A percentile compares a stretch with the other conserved stretches of the same genome.
Evolutionary conservation across 2,113 vertebrate species (phyloP).

Genomic region (Passer domesticus): DNA sequence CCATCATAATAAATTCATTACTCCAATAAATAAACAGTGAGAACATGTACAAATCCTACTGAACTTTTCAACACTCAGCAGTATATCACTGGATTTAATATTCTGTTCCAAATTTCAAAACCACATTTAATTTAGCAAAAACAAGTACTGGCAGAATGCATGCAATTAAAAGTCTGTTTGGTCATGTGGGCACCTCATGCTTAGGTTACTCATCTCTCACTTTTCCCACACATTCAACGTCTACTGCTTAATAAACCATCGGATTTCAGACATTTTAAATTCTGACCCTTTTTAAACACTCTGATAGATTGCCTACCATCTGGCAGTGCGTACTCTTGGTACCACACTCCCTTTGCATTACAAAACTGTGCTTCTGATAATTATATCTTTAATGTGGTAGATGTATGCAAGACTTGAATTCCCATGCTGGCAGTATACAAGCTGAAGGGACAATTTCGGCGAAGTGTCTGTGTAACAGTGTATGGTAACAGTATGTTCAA

Average conservation of each 20-base stretch:
- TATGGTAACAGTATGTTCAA: background rate
- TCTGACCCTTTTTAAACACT: conserved; percentile 36
- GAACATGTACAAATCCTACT: background rate
- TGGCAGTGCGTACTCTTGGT: conserved; percentile 39
- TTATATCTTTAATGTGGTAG: conserved; percentile 22
- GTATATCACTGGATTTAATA: background rate
- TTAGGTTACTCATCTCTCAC: conserved; percentile 40
- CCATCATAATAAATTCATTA: background rate
- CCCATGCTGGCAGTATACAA: background rate
- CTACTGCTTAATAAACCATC: conserved; percentile 7
- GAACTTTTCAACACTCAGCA: background rate
- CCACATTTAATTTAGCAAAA: background rate
- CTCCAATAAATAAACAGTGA: background rate
- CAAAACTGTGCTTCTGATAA: conserved; percentile 33
- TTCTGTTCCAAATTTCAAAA: background rate
- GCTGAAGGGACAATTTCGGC: background rate
- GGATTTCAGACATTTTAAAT: background rate
- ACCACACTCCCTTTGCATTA: conserved; percentile 4
- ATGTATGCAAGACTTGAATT: conserved; percentile 1
- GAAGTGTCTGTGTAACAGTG: background rate
- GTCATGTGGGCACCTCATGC: conserved; percentile 5
- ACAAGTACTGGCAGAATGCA: background rate
- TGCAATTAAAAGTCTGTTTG: conserved; percentile 13
- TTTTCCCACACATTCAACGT: conserved; percentile 20
- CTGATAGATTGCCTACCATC: conserved; percentile 39